Evolutionary conservation across 2,888 invertebrate genomes (phyloP).

Genomic region (Mamestra brassicae): DNA sequence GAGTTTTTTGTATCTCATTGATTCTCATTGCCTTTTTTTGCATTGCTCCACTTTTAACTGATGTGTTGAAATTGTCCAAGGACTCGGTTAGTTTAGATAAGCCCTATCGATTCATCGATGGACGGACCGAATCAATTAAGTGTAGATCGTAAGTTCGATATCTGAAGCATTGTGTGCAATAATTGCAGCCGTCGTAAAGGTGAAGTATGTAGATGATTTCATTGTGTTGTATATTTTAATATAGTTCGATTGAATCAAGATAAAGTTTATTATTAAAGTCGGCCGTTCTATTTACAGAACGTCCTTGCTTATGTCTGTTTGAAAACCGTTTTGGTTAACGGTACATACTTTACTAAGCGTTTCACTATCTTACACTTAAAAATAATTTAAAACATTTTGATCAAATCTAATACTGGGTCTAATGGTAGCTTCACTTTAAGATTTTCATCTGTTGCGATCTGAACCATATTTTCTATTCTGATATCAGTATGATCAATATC

Average conservation of each 20-base stretch:
- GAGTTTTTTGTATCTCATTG: conserved; percentile 51
- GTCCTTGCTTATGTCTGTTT: conserved; percentile 42
- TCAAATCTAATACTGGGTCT: too few relatives aligned
- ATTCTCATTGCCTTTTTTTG: conserved; percentile 61
- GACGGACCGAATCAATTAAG: conserved; percentile 79
- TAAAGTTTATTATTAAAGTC: conserved; percentile 52
- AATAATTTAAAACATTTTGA: background rate
- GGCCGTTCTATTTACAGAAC: conserved; percentile 43
- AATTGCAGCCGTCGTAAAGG: conserved; percentile 61
- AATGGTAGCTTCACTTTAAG: background rate
- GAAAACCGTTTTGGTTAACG: conserved; percentile 12
- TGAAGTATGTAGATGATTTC: conserved; percentile 67
- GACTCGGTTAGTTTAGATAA: conserved; percentile 81
- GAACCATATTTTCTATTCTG: background rate
- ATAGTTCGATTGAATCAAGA: conserved; percentile 61
- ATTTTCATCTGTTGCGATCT: conserved; percentile 10
- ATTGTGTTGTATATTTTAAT: conserved; percentile 64
- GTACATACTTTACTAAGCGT: conserved; percentile 4
- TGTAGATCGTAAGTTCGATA: conserved; percentile 74
- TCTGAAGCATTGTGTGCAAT: conserved; percentile 59
- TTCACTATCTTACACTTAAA: background rate
- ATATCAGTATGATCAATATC: background rate
- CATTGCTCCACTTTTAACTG: conserved; percentile 67
- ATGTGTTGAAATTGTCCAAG: conserved; percentile 79
- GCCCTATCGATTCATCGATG: conserved; percentile 76